A percentile compares a stretch with the other conserved stretches of the same genome.
phyloP scores from a whole-genome alignment of 2,888 invertebrate species.

The Coecobrya sp. region DNA sequence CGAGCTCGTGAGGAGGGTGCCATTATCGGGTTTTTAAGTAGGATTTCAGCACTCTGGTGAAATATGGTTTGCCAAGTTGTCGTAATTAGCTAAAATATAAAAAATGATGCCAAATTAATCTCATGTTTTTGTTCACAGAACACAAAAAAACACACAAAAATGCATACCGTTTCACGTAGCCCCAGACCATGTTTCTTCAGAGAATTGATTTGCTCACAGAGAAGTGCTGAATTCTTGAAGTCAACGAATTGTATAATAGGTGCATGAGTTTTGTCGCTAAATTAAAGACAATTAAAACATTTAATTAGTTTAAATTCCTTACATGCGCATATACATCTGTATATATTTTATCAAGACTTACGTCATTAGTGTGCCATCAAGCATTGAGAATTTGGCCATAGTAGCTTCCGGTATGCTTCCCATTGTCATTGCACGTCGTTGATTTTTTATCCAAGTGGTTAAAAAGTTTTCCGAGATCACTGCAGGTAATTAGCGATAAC shows the following conservation, averaged over 20 bases:
- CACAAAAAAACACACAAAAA: not conserved
- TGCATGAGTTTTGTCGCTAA: not conserved
- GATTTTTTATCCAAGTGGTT: not conserved
- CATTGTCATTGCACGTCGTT: not conserved
- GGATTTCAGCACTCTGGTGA: not conserved
- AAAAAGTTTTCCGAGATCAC: conserved; percentile 37
- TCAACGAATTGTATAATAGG: conserved; percentile 57
- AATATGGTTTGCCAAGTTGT: conserved; percentile 36
- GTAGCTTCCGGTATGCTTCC: not conserved
- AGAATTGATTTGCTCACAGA: not conserved
- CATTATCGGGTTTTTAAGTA: not conserved
- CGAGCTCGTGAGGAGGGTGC: not conserved
- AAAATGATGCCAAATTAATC: too few relatives aligned
- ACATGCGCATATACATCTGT: too few relatives aligned
- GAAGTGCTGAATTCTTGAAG: not conserved
- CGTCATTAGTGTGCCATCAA: not conserved
- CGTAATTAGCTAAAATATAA: conserved; percentile 24
- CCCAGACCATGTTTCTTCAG: not conserved
- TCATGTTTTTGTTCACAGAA: too few relatives aligned
- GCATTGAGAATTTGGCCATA: conserved; percentile 25
- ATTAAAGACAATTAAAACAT: not conserved
- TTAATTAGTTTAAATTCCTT: too few relatives aligned
- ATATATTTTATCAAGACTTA: too few relatives aligned
- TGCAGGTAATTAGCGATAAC: not conserved
- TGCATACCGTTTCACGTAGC: conserved; percentile 49